Conservation (phyloP, 2,797 vertebrate species). For the Arctocebus calabarensis region DNA sequence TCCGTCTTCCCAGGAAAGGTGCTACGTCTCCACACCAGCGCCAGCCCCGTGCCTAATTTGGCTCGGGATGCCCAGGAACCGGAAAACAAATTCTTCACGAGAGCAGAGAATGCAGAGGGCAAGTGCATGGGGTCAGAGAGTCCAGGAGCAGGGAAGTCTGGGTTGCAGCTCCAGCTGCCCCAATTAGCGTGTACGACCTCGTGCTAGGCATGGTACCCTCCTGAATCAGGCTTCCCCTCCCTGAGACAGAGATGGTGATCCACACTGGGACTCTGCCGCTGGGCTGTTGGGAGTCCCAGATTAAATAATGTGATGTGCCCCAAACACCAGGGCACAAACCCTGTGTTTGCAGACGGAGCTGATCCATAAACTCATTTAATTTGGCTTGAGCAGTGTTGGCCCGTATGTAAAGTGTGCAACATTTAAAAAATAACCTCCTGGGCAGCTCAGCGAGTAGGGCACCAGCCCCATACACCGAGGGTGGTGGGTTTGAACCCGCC, state of each 20-base stretch:
- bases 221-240: neutral
- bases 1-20: conserved; percentile 64
- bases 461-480: no score
- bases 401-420: neutral
- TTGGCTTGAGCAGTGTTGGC: neutral
- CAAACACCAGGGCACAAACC: neutral
- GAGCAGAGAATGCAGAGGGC: neutral
- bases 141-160: neutral
- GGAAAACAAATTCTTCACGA: conserved; percentile 33
- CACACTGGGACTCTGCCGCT: neutral
- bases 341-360: neutral
- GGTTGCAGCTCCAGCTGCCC: neutral
- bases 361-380: neutral
- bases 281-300: neutral
- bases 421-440: neutral
- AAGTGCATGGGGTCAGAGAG: neutral
- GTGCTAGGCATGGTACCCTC: neutral
- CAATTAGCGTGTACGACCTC: neutral
- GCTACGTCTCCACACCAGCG: conserved; percentile 51
- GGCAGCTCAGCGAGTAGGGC: no score
- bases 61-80: conserved; percentile 39
- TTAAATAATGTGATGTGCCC: neutral
- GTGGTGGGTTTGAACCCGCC: no score
- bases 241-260: neutral
- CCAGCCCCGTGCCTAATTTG: conserved; percentile 36